Evolutionary conservation across 2,113 vertebrate species (phyloP), one percentile per base, ranked within the genome.

Genomic region (Mus musculus): DNA sequence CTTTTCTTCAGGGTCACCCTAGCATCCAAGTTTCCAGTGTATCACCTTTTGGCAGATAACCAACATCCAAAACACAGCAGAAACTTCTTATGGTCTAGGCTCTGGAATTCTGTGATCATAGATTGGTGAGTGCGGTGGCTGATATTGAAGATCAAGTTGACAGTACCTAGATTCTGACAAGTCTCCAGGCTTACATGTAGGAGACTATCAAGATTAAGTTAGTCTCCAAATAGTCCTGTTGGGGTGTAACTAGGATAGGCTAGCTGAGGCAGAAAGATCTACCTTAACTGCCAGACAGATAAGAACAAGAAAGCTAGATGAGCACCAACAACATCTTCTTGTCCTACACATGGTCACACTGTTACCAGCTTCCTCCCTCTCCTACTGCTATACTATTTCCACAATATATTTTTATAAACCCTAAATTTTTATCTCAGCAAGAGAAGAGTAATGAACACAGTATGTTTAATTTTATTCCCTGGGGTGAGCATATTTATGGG

Each of bases 341-440:
- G 0, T 82, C 36, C 52, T 61, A n/a, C 61, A 13, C n/a, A 5
- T 61, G 36, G n/a, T 9, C 39, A 36, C 22, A 9, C 12, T 61
- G 13, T 16, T 7, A n/a, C 7, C 36, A 61, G 36, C 0, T 3
- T 61, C 22, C 12, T 4, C 4, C 3, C 8, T 39, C 54, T 2
- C 80, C 36, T 16, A 16, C 22, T 26, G 36, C 36, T 36, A 39
- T 6, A 28, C 22, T 24, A 26, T 24, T 39, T 22, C 56, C 22
- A 61, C 3, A 1, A 59, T 8, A 2, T 22, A 26, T 61, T 59
- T 54, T 28, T 9, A n/a, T 39, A n/a, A 59, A 9, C 12, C 1
- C 1, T 61, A 39, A 82, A 61, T 39, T 39, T 82, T 39, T 39
- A 61, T 26, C 80, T 61, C 7, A 22, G 24, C 1, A 61, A 61